Evolutionary conservation across 2,797 vertebrate genomes (phyloP).

Genomic region (Phylloscopus collybita): DNA sequence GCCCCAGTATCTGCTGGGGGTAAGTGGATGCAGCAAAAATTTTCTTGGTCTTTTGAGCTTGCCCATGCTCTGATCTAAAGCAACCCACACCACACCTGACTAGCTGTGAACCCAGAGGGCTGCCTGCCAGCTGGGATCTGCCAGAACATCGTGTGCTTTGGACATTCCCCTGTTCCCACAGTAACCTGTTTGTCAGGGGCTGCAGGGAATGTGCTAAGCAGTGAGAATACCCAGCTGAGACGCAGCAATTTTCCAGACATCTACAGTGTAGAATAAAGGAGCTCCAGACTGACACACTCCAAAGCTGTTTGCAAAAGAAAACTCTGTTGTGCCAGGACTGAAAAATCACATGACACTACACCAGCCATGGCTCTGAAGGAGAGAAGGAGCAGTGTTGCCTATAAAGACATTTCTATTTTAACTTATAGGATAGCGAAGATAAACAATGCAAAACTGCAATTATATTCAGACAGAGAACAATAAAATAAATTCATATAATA

Average conservation of each 20-base stretch:
- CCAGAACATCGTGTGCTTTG: constrained; percentile 66
- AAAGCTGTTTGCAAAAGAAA: background rate
- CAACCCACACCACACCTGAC: constrained; percentile 18
- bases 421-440: background rate
- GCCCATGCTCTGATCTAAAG: constrained; percentile 35
- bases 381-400: background rate
- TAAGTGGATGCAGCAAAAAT: constrained; percentile 55
- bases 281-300: background rate
- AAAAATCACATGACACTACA: background rate
- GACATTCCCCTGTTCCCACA: constrained; percentile 62
- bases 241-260: background rate
- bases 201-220: constrained; percentile 54
- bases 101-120: constrained; percentile 53
- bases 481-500: background rate
- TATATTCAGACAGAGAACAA: background rate
- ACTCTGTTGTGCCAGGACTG: background rate
- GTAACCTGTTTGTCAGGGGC: background rate
- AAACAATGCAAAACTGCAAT: background rate
- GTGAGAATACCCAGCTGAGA: constrained; percentile 60
- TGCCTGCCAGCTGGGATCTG: constrained; percentile 63
- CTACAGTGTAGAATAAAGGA: background rate
- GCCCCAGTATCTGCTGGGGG: constrained; percentile 54
- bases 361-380: background rate
- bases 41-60: background rate
- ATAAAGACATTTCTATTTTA: background rate